A percentile compares a stretch with the other conserved stretches of the same genome.
Evolutionary conservation across 1,140 invertebrate genomes (phyloP).

Genomic region (Potamilus streckersoni): DNA sequence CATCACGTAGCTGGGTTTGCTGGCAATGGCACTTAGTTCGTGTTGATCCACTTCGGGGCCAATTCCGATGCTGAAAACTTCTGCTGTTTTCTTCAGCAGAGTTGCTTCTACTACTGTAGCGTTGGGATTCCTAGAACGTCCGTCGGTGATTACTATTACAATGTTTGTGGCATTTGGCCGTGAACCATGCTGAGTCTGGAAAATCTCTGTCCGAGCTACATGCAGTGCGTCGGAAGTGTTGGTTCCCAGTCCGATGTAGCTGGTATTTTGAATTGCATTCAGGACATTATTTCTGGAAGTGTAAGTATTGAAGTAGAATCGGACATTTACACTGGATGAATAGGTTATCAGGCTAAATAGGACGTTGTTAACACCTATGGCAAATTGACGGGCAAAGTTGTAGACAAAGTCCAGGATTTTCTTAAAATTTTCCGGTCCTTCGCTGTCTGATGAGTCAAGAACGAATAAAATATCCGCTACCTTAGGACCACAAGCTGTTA

Average conservation of each 20-base stretch:
- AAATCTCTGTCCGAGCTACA: slow-evolving; percentile 1
- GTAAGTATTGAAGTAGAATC: slow-evolving; percentile 31
- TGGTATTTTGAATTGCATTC: slow-evolving; percentile 21
- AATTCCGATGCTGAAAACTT: slow-evolving; percentile 31
- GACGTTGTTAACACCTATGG: slow-evolving; percentile 29
- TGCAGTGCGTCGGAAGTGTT: slow-evolving; percentile 11
- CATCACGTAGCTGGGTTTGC: slow-evolving; percentile 19
- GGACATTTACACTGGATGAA: slow-evolving; percentile 10
- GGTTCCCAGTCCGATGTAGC: slow-evolving; percentile 22
- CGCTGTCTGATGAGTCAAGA: slow-evolving; percentile 39
- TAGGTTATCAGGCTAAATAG: slow-evolving; percentile 35
- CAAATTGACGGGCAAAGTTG: slow-evolving; percentile 30
- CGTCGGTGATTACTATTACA: slow-evolving; percentile 37
- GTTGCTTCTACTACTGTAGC: slow-evolving; percentile 17
- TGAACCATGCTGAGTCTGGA: slow-evolving; percentile 19
- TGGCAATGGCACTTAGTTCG: slow-evolving; percentile 32
- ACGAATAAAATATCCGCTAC: slow-evolving; percentile 48
- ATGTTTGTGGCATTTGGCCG: slow-evolving; percentile 20
- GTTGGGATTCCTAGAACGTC: slow-evolving; percentile 16
- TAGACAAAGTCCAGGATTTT: slow-evolving; percentile 35
- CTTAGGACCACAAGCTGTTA: slow-evolving; percentile 31
- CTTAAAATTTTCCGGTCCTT: slow-evolving; percentile 33
- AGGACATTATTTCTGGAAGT: slow-evolving; percentile 11
- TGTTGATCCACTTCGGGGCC: slow-evolving; percentile 27
- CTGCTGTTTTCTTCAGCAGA: slow-evolving; percentile 11